Evolutionary conservation across 1,140 invertebrate genomes (phyloP).

Genomic region (Riptortus pedestris): DNA sequence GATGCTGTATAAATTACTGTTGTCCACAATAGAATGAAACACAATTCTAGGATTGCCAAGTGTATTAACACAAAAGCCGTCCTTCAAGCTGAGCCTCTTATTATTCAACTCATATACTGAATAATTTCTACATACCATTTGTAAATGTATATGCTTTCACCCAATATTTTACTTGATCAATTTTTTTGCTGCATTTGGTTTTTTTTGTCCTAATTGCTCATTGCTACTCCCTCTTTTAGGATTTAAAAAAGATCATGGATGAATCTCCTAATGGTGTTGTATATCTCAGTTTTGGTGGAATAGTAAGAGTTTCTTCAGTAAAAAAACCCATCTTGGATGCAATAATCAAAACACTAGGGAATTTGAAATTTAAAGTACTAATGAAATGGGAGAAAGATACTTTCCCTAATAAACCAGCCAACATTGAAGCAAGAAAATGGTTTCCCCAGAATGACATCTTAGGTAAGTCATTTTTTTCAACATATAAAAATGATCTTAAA

Average conservation of each 20-base stretch:
- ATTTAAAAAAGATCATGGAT: neutral
- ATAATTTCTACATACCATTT: neutral
- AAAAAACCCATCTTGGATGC: neutral
- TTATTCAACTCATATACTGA: neutral
- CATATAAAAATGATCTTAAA: neutral
- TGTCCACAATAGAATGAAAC: neutral
- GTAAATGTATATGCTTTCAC: neutral
- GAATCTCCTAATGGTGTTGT: neutral
- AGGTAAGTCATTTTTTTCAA: neutral
- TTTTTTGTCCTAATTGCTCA: neutral
- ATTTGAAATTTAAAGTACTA: neutral
- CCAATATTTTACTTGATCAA: neutral
- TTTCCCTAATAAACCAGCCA: neutral
- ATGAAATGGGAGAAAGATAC: slow-evolving; percentile 3
- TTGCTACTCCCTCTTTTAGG: neutral
- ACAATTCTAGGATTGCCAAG: neutral
- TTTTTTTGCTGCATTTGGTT: neutral
- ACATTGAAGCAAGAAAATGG: neutral
- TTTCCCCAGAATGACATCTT: neutral
- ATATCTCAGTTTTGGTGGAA: neutral
- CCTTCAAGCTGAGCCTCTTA: neutral
- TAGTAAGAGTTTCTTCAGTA: neutral
- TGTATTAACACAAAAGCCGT: neutral
- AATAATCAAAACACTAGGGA: neutral
- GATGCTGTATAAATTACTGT: too few species aligned